These are phyloP conservation scores for Bombyx huttoni DNA, from an alignment of 2,888 invertebrate species.

Conservation along the genomic window DNA sequence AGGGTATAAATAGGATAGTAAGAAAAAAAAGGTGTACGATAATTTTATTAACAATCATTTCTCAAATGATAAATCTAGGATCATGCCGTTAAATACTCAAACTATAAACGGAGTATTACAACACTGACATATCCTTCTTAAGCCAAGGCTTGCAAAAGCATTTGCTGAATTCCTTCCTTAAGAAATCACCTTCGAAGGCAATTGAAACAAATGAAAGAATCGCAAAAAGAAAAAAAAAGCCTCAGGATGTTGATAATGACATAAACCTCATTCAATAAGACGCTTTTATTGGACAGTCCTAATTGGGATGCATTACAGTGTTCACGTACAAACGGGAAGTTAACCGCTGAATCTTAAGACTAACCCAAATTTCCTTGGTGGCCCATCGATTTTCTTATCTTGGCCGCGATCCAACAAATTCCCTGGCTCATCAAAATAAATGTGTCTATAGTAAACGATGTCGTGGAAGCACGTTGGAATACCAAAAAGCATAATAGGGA, in stretches of 20 bases:
- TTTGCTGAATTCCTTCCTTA: too few species aligned
- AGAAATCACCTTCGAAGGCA: too few species aligned
- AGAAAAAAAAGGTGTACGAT: too few species aligned
- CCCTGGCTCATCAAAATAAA: constrained; percentile 34
- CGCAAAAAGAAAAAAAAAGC: background rate
- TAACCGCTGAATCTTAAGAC: constrained; percentile 2
- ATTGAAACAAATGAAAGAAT: background rate
- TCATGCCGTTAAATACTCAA: too few species aligned
- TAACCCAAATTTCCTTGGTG: constrained; percentile 4
- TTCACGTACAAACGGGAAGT: background rate
- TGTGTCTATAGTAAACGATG: constrained; percentile 18
- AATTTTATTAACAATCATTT: too few species aligned
- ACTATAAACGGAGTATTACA: too few species aligned
- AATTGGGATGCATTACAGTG: background rate
- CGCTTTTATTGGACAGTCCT: constrained; percentile 1
- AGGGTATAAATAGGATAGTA: too few species aligned
- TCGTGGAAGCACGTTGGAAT: constrained; percentile 1
- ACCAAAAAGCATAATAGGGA: constrained; percentile 1
- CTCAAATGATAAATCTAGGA: too few species aligned
- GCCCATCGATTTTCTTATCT: constrained; percentile 32
- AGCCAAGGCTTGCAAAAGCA: too few species aligned
- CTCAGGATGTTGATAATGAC: background rate
- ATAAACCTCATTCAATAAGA: background rate
- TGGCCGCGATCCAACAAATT: constrained; percentile 31
- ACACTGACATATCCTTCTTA: too few species aligned